These are phyloP conservation scores for Manduca sexta DNA, from an alignment of 1,140 invertebrate genomes.

Conservation along the genomic window DNA sequence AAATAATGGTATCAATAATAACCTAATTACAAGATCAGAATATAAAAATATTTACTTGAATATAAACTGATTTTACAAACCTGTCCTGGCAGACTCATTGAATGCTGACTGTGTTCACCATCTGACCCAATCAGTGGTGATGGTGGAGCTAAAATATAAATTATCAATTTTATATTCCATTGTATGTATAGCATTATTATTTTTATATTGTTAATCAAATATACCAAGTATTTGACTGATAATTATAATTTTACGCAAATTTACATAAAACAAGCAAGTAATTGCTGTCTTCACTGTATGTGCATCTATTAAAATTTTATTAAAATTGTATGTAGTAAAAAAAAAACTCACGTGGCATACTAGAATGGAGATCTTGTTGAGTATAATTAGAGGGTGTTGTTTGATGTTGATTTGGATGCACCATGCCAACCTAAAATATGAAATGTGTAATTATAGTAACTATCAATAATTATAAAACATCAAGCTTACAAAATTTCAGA, in stretches of 20 bases:
- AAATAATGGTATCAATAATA: no score
- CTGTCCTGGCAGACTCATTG: conserved; percentile 65
- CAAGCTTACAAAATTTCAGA: background rate
- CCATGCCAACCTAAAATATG: conserved; percentile 77
- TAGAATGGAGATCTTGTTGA: conserved; percentile 80
- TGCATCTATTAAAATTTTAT: background rate
- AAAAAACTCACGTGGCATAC: conserved; percentile 85
- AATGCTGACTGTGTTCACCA: conserved; percentile 66
- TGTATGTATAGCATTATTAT: background rate
- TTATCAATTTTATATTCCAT: background rate
- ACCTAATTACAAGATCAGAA: no score
- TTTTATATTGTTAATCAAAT: background rate
- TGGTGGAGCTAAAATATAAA: conserved; percentile 77
- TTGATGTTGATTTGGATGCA: conserved; percentile 80
- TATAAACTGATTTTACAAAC: no score
- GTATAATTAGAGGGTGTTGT: conserved; percentile 49
- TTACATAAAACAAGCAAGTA: no score
- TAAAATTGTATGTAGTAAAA: no score
- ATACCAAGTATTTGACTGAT: no score
- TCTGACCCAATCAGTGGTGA: conserved; percentile 82
- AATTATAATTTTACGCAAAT: no score
- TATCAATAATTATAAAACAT: conserved; percentile 7
- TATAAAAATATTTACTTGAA: no score
- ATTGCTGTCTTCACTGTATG: no score
- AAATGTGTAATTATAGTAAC: background rate